A percentile compares a stretch with the other conserved stretches of the same genome.
These are phyloP conservation scores for Chiridota heheva DNA, from an alignment of 35 echinoderm and acorn worm genomes.

Conservation along the genomic window DNA sequence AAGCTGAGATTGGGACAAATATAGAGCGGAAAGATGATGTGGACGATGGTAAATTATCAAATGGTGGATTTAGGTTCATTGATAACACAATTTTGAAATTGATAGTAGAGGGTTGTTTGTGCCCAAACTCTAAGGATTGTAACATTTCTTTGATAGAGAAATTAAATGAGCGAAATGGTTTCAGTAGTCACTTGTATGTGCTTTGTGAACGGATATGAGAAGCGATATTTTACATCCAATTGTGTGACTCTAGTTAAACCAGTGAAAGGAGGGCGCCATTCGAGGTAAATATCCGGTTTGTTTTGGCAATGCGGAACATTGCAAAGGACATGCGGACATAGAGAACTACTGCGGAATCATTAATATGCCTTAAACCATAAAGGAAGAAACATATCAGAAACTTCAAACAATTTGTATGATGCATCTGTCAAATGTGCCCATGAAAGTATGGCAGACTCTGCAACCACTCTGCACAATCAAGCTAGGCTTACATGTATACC, in stretches of 20 bases:
- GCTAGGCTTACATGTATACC: no score
- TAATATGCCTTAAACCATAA: slow-evolving; percentile 18
- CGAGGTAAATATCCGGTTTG: slow-evolving; percentile 30
- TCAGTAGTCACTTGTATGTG: not conserved
- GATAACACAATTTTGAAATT: no score
- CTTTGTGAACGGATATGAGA: not conserved
- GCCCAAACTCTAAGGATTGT: not conserved
- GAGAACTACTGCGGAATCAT: slow-evolving; percentile 20
- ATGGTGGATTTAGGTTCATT: no score
- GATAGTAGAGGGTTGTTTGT: no score
- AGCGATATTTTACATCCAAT: not conserved
- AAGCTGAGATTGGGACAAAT: no score
- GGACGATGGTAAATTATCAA: no score
- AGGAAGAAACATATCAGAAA: slow-evolving; percentile 15
- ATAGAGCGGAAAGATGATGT: no score
- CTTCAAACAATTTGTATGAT: not conserved
- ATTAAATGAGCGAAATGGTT: not conserved
- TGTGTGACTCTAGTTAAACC: not conserved
- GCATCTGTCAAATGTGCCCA: not conserved
- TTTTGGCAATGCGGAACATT: slow-evolving; percentile 11
- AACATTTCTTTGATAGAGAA: not conserved
- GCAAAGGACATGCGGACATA: slow-evolving; percentile 27
- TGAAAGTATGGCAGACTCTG: not conserved
- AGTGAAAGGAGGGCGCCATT: slow-evolving; percentile 16
- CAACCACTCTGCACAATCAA: not conserved